phyloP scores from a whole-genome alignment of 2,797 vertebrate genomes.

The Pristis pectinata region DNA sequence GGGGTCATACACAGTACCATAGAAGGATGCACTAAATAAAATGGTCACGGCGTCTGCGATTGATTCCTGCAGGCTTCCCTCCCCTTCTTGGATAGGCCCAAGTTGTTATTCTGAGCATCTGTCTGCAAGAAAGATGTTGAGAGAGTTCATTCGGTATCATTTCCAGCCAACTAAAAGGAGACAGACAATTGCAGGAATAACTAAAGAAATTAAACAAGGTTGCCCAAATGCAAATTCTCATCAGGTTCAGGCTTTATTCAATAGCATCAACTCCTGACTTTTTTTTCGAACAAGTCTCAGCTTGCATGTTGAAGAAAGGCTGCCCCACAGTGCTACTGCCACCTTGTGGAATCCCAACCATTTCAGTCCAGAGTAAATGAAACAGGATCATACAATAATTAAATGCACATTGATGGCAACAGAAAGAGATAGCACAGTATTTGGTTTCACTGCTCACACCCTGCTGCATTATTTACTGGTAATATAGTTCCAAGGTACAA shows the following conservation, averaged over 20 bases:
- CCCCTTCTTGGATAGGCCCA: too few relatives aligned
- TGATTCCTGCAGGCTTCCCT: not conserved
- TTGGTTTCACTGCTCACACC: slow-evolving; percentile 27
- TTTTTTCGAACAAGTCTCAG: not conserved
- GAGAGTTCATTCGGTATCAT: not conserved
- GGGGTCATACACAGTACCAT: not conserved
- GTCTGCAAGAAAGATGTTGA: not conserved
- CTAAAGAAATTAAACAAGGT: not conserved
- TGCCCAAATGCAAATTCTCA: not conserved
- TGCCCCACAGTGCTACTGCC: slow-evolving; percentile 10
- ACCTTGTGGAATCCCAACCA: not conserved
- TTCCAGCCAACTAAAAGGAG: too few relatives aligned
- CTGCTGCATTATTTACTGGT: slow-evolving; percentile 33
- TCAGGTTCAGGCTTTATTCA: not conserved
- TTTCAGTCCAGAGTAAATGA: not conserved
- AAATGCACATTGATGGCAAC: not conserved
- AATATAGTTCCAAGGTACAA: not conserved
- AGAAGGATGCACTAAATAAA: not conserved
- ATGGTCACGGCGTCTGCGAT: not conserved
- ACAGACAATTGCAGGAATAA: not conserved
- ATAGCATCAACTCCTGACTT: not conserved
- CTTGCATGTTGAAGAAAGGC: not conserved
- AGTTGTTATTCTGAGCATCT: not conserved
- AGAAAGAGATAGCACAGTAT: slow-evolving; percentile 23
- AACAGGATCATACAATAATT: not conserved